Evolutionary conservation across 2,888 invertebrate species (phyloP).

Genomic region (Perdita meconis): DNA sequence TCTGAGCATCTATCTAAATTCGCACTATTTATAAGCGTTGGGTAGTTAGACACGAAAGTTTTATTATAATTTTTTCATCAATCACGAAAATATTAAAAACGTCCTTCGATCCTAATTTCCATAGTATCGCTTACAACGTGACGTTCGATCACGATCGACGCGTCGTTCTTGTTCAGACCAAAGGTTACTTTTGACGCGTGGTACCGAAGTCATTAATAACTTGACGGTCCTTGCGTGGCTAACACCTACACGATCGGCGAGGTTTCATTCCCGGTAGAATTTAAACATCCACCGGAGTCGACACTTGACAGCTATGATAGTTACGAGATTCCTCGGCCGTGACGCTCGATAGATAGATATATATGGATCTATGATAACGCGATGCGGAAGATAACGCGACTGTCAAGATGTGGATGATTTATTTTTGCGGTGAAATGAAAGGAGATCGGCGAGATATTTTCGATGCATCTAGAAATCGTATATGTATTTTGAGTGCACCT

Average conservation of each 20-base stretch:
- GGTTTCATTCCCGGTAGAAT: constrained; percentile 62
- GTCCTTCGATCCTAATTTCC: constrained; percentile 42
- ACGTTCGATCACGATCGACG: constrained; percentile 59
- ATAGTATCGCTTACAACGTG: constrained; percentile 33
- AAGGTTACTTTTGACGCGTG: constrained; percentile 56
- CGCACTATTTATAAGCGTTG: too few relatives aligned
- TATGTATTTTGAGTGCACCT: not conserved
- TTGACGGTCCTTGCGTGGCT: constrained; percentile 61
- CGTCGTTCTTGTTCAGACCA: constrained; percentile 11
- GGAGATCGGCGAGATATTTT: not conserved
- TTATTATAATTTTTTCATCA: not conserved
- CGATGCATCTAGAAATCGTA: not conserved
- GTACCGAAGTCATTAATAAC: constrained; percentile 74
- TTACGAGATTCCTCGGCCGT: constrained; percentile 60
- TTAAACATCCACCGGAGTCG: constrained; percentile 64
- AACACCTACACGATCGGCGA: constrained; percentile 75
- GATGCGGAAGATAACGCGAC: constrained; percentile 49
- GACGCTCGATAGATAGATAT: constrained; percentile 67
- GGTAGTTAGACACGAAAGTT: not conserved
- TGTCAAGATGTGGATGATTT: constrained; percentile 10
- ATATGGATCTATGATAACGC: constrained; percentile 47
- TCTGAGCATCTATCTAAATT: too few relatives aligned
- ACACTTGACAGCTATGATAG: constrained; percentile 74
- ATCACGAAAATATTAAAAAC: constrained; percentile 15
- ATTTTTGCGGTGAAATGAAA: not conserved